Evolutionary conservation across 2,113 vertebrate genomes (phyloP), one percentile per base, ranked within the genome.

Genomic region (Lophochroa leadbeateri): DNA sequence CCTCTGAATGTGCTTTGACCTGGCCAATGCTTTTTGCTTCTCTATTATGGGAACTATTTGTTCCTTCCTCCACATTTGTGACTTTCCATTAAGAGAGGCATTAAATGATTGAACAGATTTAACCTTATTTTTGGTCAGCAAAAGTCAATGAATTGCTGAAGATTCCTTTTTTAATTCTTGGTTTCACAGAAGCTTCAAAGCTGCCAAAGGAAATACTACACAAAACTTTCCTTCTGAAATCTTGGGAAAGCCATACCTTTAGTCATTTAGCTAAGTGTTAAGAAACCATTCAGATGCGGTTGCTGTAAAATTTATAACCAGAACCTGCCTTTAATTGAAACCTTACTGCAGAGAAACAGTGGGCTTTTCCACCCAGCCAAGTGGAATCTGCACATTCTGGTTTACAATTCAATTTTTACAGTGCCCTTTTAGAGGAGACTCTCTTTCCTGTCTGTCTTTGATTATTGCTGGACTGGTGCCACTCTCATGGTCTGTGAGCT

Each of bases 391-490:
- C 79, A 58, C 67, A 87, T 79, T 81, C 65, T 85, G 28, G n/a
- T 90, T 96, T 85, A 78, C 85, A 95, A 93, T 87, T 87, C 78
- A 94, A n/a, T 80, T 84, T 89, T 94, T 82, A 92, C 29, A 82
- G n/a, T 80, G 79, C 50, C 80, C 50, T 96, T 96, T 95, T 72
- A 92, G 86, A 93, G 57, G 37, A 94, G 49, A 85, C 44, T 94
- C 46, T 92, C 75, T 94, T 88, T 94, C 79, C 91, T 92, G 81
- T 90, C 94, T 96, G 96, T 88, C 80, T 96, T 94, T 6, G 46
- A 97, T 96, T 97, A 95, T 75, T 61, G 44, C 86, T 96, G 94
- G 96, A 92, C 67, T 72, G 78, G 47, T 90, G 93, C 95, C 95
- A 96, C 79, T 75, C 58, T 83, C 96, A 79, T 3, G 27, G 85